Base-by-base conservation (phyloP, 1,140 invertebrate species). In the Zophobas atratus region DNA sequence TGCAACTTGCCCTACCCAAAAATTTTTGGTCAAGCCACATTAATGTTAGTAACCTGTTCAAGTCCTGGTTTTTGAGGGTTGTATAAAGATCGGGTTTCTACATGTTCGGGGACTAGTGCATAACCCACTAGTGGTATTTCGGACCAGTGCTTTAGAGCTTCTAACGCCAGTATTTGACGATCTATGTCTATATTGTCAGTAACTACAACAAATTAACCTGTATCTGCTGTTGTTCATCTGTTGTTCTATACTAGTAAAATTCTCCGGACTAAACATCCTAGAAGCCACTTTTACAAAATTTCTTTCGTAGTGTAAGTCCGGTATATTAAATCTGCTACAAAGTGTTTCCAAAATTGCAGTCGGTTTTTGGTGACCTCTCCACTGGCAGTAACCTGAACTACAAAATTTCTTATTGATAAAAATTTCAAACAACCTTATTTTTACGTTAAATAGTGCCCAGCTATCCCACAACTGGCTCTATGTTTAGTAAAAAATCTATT, bases 91-190 rank as follows among this genome's bases (percentile, higher is more conserved):
- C 96, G 88, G 8, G 94, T 95, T 87, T 98, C 96, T 46, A 98
- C 91, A 85, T 98, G 96, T 87, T 98, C 96, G 0, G 95, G 94
- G 0, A 97, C 95, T 36, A 98, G 87, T 63, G 90, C 88, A 82
- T 91, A 93, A 5, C 95, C 95, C 74, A 94, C 92, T 76, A 91
- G 88, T 1, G 93, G 93, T 71, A 95, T 89, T 82, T 94, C 89
- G 20, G 92, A 86, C 91, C 95, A 93, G 60, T 91, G 89, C 83
- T 92, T 92, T 46, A 96, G 86, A 1, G 91, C 93, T 1, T 89
- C 89, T 56, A 96, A 82, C 1, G 93, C 92, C 81, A 95, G 88
- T 35, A 90, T 88, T 86, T 95, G 93, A 8, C 36, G 57, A 53
- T 81, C 77, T 5, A 76, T 56, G 0, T 74, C 67, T 1, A 39